Base-by-base conservation (phyloP, 2,113 vertebrate species). In the Pristiophorus japonicus region DNA sequence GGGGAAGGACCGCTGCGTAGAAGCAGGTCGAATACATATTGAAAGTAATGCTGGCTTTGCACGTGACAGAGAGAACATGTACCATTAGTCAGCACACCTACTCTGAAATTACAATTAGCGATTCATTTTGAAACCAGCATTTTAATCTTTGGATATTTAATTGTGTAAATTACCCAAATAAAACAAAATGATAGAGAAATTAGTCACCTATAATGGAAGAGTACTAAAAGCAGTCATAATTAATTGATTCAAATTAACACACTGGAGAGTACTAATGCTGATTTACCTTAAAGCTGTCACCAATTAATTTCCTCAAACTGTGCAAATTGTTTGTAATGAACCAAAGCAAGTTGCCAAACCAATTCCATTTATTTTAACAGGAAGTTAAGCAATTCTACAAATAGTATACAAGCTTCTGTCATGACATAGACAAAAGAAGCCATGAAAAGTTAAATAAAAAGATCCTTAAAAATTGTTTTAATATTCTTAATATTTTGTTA, bases 91-190 rank as follows among this genome's bases (percentile, higher is more conserved):
- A 94, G 27, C 66, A 94, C 45, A 34, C 38, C 22, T 70, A 20
- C 65, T 63, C n/a, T 63, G 38, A 70, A 67, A 30, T 70, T 94
- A 47, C 47, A 70, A 45, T 10, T 8, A 12, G 42, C 42, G 93
- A 70, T 30, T 94, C 47, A 47, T 70, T 70, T 67, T 47, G 42
- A 94, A 70, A 59, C 11, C 51, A 59, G 51, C 5, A 27, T 90
- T 38, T 91, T 63, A 91, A 63, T 91, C 88, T 63, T 63, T 63
- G 34, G 88, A 63, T 20, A 18, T 63, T 91, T 16, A 91, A 91
- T 81, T 81, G n/a, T 81, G 38, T 81, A 81, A 88, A 88, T 47
- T 94, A 45, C 93, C 42, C 65, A 70, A 94, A 94, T 47, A 47
- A 70, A 94, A 16, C 88, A 91, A 63, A 59, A 62, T 38, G 12